Percentiles rank a stretch among this genome's conserved stretches.
Conservation (phyloP, 2,888 invertebrate genomes). For the Byasa hedistus region DNA sequence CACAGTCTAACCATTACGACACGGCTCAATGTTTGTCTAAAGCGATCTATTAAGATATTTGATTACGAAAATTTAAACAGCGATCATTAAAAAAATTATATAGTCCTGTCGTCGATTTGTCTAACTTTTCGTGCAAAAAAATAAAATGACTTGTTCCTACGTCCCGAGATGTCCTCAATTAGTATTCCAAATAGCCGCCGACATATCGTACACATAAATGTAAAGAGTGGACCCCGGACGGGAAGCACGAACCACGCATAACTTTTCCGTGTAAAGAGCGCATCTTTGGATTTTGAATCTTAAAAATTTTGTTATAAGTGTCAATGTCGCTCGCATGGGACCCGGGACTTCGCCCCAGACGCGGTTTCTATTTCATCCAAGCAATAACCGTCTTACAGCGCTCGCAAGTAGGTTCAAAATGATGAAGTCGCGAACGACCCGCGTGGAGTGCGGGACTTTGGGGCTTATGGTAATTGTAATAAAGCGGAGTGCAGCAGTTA, state of each 20-base stretch:
- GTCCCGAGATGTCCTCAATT: constrained; percentile 69
- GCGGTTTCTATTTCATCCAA: constrained; percentile 76
- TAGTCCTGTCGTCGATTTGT: constrained; percentile 20
- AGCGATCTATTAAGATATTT: constrained; percentile 2
- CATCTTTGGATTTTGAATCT: constrained; percentile 59
- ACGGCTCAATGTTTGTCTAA: constrained; percentile 4
- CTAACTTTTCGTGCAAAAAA: constrained; percentile 39
- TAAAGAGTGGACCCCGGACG: constrained; percentile 75
- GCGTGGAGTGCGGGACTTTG: constrained; percentile 79
- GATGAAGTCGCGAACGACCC: constrained; percentile 64
- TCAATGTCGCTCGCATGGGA: constrained; percentile 61
- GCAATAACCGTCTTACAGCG: constrained; percentile 77
- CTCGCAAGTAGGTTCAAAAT: constrained; percentile 77
- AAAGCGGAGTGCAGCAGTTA: constrained; percentile 81
- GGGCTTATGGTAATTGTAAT: constrained; percentile 81
- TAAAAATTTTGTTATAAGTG: constrained; percentile 61
- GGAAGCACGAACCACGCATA: constrained; percentile 74
- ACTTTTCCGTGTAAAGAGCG: constrained; percentile 39
- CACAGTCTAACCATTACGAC: constrained; percentile 44
- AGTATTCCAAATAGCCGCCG: constrained; percentile 78
- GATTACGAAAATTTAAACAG: constrained; percentile 1
- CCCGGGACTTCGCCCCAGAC: constrained; percentile 62
- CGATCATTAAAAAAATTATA: constrained; percentile 8
- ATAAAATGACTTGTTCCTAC: constrained; percentile 58
- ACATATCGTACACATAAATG: constrained; percentile 78